A percentile compares a stretch with the other conserved stretches of the same genome.
These are phyloP conservation scores for Octomys mimax DNA, from an alignment of 2,797 vertebrate genomes.

Conservation along the genomic window DNA sequence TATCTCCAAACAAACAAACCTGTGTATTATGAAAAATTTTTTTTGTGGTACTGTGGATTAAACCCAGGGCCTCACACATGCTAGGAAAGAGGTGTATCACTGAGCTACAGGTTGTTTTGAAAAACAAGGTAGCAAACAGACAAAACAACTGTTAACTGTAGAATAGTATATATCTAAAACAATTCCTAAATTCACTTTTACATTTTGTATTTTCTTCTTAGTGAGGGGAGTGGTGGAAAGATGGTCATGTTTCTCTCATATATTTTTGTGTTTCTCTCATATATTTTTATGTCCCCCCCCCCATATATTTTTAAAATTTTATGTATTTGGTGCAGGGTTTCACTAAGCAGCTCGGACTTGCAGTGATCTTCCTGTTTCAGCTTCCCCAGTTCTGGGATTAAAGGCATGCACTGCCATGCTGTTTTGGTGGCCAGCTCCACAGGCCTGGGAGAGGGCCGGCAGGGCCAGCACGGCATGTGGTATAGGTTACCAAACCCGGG, in stretches of 20 bases:
- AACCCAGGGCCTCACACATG: background rate
- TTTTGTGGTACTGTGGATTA: background rate
- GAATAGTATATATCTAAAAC: background rate
- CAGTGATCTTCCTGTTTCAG: no score
- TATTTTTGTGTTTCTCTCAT: background rate
- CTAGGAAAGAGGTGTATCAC: background rate
- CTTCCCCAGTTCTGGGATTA: no score
- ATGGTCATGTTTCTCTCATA: background rate
- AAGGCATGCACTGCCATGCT: no score
- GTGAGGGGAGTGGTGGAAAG: background rate
- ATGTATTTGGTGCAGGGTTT: no score
- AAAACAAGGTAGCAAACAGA: background rate
- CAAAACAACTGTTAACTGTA: background rate
- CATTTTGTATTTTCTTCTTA: conserved; percentile 3
- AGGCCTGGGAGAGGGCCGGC: no score
- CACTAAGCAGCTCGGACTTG: no score
- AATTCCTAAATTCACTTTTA: background rate
- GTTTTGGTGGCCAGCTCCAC: no score
- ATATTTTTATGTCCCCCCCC: no score
- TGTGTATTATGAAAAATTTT: background rate
- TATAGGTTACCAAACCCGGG: no score
- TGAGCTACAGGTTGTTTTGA: background rate
- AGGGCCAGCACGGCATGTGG: no score
- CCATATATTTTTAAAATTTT: background rate
- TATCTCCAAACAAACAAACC: background rate